Conservation (phyloP, 2,797 vertebrate species). For the Tenualosa ilisha region DNA sequence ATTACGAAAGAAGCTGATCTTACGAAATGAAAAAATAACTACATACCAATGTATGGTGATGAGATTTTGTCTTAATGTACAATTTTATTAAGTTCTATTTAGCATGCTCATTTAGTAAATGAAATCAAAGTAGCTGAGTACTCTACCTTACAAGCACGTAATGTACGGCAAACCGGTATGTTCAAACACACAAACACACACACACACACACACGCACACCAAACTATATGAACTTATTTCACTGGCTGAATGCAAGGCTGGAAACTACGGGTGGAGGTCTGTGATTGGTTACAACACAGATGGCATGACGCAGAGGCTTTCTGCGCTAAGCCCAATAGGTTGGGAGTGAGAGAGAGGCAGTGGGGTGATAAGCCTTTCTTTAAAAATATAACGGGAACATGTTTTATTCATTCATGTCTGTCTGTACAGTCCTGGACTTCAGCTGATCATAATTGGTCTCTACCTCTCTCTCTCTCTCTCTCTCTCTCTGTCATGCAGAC, state of each 20-base stretch:
- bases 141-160: not conserved
- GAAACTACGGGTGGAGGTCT: not conserved
- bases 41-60: not conserved
- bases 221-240: not conserved
- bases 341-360: not conserved
- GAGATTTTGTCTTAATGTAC: not conserved
- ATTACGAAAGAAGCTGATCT: not conserved
- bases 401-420: not conserved
- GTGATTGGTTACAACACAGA: not conserved
- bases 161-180: not conserved
- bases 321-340: conserved; percentile 9
- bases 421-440: not conserved
- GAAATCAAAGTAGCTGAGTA: not conserved
- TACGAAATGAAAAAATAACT: not conserved
- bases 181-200: not conserved
- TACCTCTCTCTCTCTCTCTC: not conserved
- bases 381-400: conserved; percentile 9
- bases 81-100: not conserved
- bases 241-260: not conserved
- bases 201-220: not conserved
- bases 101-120: not conserved
- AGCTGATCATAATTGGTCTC: not conserved
- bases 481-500: not conserved
- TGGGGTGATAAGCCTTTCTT: not conserved
- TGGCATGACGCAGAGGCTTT: conserved; percentile 12